Conservation (phyloP, 2,888 invertebrate species). For the Yponomeuta plumbellus region DNA sequence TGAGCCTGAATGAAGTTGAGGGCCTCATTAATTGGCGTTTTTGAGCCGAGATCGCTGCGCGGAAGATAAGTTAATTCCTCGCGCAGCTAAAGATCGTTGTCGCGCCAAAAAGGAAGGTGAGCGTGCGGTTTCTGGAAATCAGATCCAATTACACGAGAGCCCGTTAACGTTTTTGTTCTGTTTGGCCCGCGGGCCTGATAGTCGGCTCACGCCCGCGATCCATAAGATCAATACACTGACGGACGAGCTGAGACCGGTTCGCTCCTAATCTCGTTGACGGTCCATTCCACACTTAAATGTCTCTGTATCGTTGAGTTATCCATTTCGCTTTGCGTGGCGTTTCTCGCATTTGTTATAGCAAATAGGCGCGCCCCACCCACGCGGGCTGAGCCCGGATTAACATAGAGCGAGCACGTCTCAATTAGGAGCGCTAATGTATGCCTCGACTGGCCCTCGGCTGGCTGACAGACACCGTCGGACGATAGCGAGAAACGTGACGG, state of each 20-base stretch:
- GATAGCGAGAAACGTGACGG: constrained; percentile 74
- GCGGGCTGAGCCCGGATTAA: constrained; percentile 58
- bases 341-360: constrained; percentile 51
- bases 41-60: constrained; percentile 74
- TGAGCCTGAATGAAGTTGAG: constrained; percentile 72
- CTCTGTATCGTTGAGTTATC: constrained; percentile 13
- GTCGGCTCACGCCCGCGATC: constrained; percentile 48
- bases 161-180: constrained; percentile 73
- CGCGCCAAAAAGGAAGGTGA: constrained; percentile 72
- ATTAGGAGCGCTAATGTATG: constrained; percentile 77
- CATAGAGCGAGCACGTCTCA: constrained; percentile 74
- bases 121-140: constrained; percentile 75
- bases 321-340: constrained; percentile 29
- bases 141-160: constrained; percentile 74
- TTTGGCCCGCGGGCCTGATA: constrained; percentile 54
- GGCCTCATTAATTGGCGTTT: constrained; percentile 76
- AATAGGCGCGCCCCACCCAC: constrained; percentile 60
- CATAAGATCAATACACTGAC: constrained; percentile 38
- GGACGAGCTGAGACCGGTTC: constrained; percentile 46
- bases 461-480: constrained; percentile 64
- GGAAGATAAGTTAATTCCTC: constrained; percentile 76
- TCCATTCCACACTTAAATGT: constrained; percentile 20
- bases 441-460: constrained; percentile 59
- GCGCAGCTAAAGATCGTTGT: constrained; percentile 70
- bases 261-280: constrained; percentile 38